Base-by-base conservation (phyloP, 2,888 invertebrate genomes). In the Agelastica alni region DNA sequence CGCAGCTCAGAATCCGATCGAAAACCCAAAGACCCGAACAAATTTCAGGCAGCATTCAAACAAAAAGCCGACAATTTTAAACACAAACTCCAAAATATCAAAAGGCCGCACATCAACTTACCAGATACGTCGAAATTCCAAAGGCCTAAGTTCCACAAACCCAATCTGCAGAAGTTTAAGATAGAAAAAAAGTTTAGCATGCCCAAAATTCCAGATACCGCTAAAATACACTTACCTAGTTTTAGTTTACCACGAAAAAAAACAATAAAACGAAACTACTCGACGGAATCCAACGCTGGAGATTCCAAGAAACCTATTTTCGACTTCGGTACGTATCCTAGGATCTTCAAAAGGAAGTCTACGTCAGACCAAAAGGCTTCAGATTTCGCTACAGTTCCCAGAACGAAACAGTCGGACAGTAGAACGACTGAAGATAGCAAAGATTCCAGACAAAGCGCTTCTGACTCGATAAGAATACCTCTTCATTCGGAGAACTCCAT, bases 261-360 rank as follows among this genome's bases (percentile, higher is more conserved):
- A 46, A 61, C 73, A 12, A 60, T 73, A 48, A 72, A 72, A 48
- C 75, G 76, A 66, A 77, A 77, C 59, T 70, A 73, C 51, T 78
- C 79, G 47, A 83, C 82, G 34, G 80, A 81, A 64, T 79, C 81
- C 4, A 77, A 78, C 22, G 77, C 75, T 16, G 80, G 80, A 39
- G 79, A 81, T 34, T 79, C 79, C 39, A 82, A 81, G 64, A 84
- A 82, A 66, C 83, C 81, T 63, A 79, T 82, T 60, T 88, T 90
- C 69, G 88, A 89, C 74, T 85, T 88, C 30, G 84, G 85, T 64
- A 91, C 92, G 0, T 91, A 88, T 71, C 92, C 92, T 0, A 83
- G 91, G 64, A 81, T 91, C 61, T 85, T 87, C 66, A 70, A 67
- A 47, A 69, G 65, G 58, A 70, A 70, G 48, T 36, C 59, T 1